These are phyloP conservation scores for Onychorhynchus coronatus DNA, from an alignment of 2,113 vertebrate genomes.

Conservation along the genomic window DNA sequence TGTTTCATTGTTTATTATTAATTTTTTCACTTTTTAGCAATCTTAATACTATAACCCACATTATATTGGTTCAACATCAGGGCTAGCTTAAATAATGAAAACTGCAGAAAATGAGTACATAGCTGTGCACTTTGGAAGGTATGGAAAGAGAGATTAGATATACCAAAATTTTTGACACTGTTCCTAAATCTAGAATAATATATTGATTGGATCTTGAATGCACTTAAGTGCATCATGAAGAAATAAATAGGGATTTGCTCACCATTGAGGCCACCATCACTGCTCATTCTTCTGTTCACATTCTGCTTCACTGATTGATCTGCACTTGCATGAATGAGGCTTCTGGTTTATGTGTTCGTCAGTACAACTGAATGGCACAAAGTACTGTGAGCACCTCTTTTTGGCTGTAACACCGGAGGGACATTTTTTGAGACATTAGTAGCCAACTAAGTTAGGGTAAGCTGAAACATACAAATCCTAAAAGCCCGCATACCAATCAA, in stretches of 20 bases:
- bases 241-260: not conserved
- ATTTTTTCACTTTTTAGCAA: not conserved
- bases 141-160: not conserved
- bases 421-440: not conserved
- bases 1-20: not conserved
- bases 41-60: not conserved
- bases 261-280: not conserved
- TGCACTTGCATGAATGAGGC: not conserved
- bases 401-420: not conserved
- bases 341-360: not conserved
- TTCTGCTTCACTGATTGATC: not conserved
- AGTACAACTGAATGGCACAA: accelerated
- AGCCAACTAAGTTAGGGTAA: not conserved
- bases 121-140: not conserved
- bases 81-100: not conserved
- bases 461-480: not conserved
- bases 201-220: not conserved
- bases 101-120: not conserved
- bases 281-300: not conserved
- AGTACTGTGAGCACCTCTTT: not conserved
- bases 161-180: not conserved
- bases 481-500: not conserved
- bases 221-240: not conserved
- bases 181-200: not conserved
- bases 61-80: not conserved